These are phyloP conservation scores for Solenopsis invicta DNA, from an alignment of 1,140 invertebrate genomes.

Conservation along the genomic window DNA sequence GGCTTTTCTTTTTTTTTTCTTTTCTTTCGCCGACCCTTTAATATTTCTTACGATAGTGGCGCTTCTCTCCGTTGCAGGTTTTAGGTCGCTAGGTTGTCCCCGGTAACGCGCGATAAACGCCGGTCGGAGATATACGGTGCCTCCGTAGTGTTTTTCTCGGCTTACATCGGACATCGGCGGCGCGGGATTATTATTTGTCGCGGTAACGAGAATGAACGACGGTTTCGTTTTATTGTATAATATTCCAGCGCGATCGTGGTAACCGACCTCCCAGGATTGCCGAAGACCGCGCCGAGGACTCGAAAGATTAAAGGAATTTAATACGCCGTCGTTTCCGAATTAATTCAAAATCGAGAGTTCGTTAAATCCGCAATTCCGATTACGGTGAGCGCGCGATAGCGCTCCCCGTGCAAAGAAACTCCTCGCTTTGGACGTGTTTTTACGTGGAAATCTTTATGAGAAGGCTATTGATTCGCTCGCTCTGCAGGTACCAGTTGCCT, in stretches of 20 bases:
- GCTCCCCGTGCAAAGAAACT: neutral
- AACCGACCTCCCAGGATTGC: slow-evolving; percentile 9
- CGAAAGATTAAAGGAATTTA: slow-evolving; percentile 53
- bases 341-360: slow-evolving; percentile 47
- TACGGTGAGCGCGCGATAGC: neutral
- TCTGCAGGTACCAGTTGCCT: slow-evolving; percentile 7
- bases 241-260: slow-evolving; percentile 43
- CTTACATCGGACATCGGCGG: slow-evolving; percentile 42
- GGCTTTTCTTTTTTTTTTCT: slow-evolving; percentile 28
- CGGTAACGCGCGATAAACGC: slow-evolving; percentile 55
- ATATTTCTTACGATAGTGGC: slow-evolving; percentile 49
- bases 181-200: slow-evolving; percentile 54
- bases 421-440: slow-evolving; percentile 18
- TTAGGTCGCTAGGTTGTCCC: slow-evolving; percentile 21
- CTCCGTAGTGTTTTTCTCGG: slow-evolving; percentile 37
- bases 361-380: slow-evolving; percentile 29
- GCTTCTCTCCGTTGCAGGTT: slow-evolving; percentile 11
- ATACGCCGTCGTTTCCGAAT: slow-evolving; percentile 26
- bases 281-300: neutral
- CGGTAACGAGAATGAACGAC: slow-evolving; percentile 55
- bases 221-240: slow-evolving; percentile 46
- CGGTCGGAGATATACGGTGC: slow-evolving; percentile 36
- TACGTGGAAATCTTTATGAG: slow-evolving; percentile 27
- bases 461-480: slow-evolving; percentile 36
- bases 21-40: slow-evolving; percentile 24